These are phyloP conservation scores for Falco naumanni DNA, from an alignment of 2,797 vertebrate genomes.

Conservation along the genomic window DNA sequence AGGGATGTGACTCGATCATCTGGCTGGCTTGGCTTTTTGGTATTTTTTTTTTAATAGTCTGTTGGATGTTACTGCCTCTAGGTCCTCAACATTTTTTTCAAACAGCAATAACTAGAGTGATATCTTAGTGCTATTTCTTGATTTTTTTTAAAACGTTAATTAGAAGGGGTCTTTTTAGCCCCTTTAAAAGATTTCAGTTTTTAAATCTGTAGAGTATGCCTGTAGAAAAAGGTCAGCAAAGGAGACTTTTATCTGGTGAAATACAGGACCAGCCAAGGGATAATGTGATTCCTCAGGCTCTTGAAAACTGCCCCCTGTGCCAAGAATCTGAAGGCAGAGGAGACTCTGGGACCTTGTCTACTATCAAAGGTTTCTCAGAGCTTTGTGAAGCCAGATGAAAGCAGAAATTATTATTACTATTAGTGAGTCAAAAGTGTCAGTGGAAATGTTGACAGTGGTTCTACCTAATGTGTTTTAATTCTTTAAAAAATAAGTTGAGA, in stretches of 20 bases:
- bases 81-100: not conserved
- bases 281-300: not conserved
- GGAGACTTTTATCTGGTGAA: not conserved
- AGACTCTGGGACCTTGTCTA: slow-evolving; percentile 16
- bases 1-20: not conserved
- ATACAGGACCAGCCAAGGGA: slow-evolving; percentile 16
- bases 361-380: slow-evolving; percentile 34
- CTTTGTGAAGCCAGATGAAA: slow-evolving; percentile 45
- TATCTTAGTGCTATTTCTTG: not conserved
- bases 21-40: not conserved
- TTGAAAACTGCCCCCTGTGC: slow-evolving; percentile 9
- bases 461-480: not conserved
- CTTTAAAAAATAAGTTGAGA: not conserved
- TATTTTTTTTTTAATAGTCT: not conserved
- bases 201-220: not conserved
- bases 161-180: not conserved
- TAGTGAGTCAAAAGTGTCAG: slow-evolving; percentile 1
- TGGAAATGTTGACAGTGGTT: slow-evolving; percentile 45
- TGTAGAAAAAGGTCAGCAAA: not conserved
- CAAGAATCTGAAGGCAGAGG: slow-evolving; percentile 38
- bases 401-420: not conserved
- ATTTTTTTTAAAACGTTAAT: not conserved
- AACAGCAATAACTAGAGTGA: not conserved
- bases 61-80: not conserved
- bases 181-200: not conserved